Evolutionary conservation across 2,888 invertebrate species (phyloP).

Genomic region (Prosopocoilus inquinatus): DNA sequence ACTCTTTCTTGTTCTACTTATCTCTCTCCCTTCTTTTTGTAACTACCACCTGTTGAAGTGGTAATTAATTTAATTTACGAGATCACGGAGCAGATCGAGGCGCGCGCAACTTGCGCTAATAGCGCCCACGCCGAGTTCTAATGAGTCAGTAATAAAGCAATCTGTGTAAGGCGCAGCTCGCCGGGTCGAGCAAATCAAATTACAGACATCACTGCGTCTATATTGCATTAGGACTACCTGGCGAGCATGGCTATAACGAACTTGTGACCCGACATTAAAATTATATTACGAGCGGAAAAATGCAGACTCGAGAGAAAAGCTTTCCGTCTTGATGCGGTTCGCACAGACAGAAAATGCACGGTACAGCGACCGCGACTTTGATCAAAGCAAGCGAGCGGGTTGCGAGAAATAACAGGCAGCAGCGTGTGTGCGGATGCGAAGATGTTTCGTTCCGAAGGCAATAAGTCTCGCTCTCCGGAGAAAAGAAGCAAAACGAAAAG

Average conservation of each 20-base stretch:
- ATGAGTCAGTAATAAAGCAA: conserved; percentile 45
- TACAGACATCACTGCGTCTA: conserved; percentile 22
- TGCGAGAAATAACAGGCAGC: conserved; percentile 22
- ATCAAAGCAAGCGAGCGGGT: conserved; percentile 23
- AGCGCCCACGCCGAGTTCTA: conserved; percentile 36
- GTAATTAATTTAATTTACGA: conserved; percentile 48
- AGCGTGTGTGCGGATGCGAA: conserved; percentile 35
- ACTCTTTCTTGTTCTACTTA: conserved; percentile 37
- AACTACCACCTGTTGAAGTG: conserved; percentile 44
- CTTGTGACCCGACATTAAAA: conserved; percentile 28
- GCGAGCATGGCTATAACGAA: conserved; percentile 26
- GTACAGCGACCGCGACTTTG: conserved; percentile 23
- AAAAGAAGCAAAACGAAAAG: conserved; percentile 39
- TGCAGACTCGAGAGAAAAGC: conserved; percentile 14
- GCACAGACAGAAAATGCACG: conserved; percentile 17
- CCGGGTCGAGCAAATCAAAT: conserved; percentile 29
- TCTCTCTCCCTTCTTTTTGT: conserved; percentile 31
- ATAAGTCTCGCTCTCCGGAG: conserved; percentile 40
- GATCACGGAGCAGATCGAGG: conserved; percentile 35
- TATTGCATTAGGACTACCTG: conserved; percentile 27
- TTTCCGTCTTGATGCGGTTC: conserved; percentile 15
- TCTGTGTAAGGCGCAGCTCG: conserved; percentile 32
- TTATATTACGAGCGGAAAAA: conserved; percentile 27
- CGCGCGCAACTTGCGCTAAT: conserved; percentile 27
- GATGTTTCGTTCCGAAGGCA: conserved; percentile 43